Percentiles rank a stretch among this genome's conserved stretches.
phyloP scores from a whole-genome alignment of 2,113 vertebrate species.

The Fukomys damarensis region DNA sequence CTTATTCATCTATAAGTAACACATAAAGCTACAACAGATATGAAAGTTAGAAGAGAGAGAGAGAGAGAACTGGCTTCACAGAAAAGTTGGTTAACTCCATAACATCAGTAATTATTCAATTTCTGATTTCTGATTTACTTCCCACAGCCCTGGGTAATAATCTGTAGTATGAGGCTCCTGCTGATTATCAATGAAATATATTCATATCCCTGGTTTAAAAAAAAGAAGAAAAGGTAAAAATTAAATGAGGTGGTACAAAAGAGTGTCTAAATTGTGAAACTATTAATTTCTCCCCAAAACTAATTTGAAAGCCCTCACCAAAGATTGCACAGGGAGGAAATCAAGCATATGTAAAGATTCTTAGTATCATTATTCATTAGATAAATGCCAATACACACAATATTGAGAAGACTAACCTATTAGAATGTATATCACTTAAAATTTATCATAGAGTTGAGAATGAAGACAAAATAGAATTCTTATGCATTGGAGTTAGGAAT shows the following conservation, averaged over 20 bases:
- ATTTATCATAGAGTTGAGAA: neutral
- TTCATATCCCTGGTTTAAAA: neutral
- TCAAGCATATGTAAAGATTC: neutral
- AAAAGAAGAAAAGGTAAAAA: neutral
- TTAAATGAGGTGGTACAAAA: neutral
- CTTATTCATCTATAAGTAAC: neutral
- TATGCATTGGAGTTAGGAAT: neutral
- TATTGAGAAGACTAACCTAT: neutral
- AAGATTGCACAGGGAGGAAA: neutral
- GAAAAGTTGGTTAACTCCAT: accelerated
- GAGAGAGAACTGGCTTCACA: too few relatives aligned
- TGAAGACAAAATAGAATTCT: neutral
- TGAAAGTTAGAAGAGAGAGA: neutral
- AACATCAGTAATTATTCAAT: neutral
- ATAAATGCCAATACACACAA: neutral
- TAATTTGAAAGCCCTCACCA: neutral
- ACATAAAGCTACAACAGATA: neutral
- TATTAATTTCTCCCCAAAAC: neutral
- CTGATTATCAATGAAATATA: neutral
- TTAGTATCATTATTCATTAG: neutral
- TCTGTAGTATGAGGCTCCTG: accelerated
- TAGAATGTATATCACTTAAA: neutral
- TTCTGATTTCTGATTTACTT: neutral
- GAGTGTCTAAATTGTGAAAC: neutral
- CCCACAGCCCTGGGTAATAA: neutral